Evolutionary conservation across 2,797 vertebrate genomes (phyloP), one percentile per base, ranked within the genome.

Genomic region (Pipistrellus kuhlii): DNA sequence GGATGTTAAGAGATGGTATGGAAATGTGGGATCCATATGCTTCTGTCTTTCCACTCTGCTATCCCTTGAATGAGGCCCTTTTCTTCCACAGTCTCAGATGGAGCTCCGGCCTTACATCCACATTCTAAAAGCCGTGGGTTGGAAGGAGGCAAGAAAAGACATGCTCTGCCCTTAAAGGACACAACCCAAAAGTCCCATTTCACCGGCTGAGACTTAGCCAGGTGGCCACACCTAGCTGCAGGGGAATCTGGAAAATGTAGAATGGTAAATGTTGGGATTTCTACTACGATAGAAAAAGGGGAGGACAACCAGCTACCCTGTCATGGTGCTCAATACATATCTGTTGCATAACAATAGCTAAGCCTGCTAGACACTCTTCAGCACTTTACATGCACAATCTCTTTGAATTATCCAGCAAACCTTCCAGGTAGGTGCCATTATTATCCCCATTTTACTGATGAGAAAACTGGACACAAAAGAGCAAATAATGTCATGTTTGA

Each of bases 191-290:
- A 66, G 66, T 35, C 17, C 23, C 18, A 8, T 86, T 64, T 90
- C 25, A 55, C 32, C 30, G 80, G 64, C 27, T 7, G 15, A 75
- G 53, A 80, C 21, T 62, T 81, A 85, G 48, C 73, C 62, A 71
- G 13, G 13, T 41, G 15, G 44, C 41, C 53, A 71, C 11, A 94
- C 7, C 23, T 41, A 64, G 55, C 76, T 83, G 15, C 75, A 88
- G 80, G 84, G 48, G 88, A 72, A 91, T 81, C 83, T 88, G 85
- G 38, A 78, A 88, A 80, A 55, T 20, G 51, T n/a, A 71, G 21
- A 14, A 32, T 17, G 38, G 41, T 64, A 21, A 64, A 46, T 64
- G 80, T 14, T n/a, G 78, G 4, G 25, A 5, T 88, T 71, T 66
- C 32, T 72, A 11, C 64, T 44, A 41, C 11, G 72, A 7, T 9